Evolutionary conservation across 64 coral and sea anemone species (phyloP).

Genomic region (Pachyseris speciosa): DNA sequence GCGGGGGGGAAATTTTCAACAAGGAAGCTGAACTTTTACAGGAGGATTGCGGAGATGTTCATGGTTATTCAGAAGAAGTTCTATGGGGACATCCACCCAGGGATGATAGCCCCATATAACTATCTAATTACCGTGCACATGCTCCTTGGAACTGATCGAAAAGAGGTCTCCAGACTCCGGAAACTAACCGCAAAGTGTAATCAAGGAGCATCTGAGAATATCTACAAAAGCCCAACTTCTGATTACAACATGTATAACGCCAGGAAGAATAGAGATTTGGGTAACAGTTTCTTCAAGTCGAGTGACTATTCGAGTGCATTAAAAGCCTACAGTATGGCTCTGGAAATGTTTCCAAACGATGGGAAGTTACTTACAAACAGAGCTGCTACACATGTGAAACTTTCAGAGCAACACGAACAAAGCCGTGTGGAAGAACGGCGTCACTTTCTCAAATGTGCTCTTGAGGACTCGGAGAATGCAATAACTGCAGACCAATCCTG

Average conservation of each 20-base stretch:
- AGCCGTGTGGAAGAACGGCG: too few relatives aligned
- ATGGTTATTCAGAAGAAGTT: background rate
- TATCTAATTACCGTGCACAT: background rate
- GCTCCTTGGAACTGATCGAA: background rate
- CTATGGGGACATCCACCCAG: background rate
- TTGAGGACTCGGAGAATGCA: too few relatives aligned
- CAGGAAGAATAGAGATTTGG: background rate
- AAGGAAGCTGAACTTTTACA: background rate
- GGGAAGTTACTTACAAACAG: background rate
- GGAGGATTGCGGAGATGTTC: background rate
- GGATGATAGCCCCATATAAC: background rate
- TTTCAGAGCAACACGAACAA: background rate
- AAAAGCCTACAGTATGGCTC: background rate
- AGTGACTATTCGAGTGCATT: background rate
- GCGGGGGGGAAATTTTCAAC: too few relatives aligned
- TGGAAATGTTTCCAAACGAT: background rate
- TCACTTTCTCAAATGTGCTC: too few relatives aligned
- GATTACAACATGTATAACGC: background rate
- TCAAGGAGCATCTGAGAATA: background rate
- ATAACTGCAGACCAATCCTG: too few relatives aligned
- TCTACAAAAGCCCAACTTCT: background rate
- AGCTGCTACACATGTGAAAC: background rate
- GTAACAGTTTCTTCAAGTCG: too few relatives aligned
- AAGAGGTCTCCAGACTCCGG: too few relatives aligned
- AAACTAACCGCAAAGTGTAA: background rate